Percentiles rank a stretch among this genome's conserved stretches.
These are phyloP conservation scores for Odobenus rosmarus DNA, from an alignment of 2,113 vertebrate genomes.

Conservation along the genomic window DNA sequence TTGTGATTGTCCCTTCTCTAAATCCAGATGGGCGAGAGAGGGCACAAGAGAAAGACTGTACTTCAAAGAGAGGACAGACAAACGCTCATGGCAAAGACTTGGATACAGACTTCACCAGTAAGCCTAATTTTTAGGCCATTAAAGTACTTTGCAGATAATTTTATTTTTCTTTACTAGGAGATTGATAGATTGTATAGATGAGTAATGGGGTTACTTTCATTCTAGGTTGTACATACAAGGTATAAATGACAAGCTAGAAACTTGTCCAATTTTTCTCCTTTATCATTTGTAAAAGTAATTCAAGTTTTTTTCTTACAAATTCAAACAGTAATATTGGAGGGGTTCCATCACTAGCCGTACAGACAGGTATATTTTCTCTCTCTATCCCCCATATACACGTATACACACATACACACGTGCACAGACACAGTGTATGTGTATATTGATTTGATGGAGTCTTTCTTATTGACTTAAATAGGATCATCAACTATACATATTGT, in stretches of 20 bases:
- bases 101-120: conserved; percentile 96
- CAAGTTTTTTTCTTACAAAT: conserved; percentile 17
- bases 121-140: conserved; percentile 58
- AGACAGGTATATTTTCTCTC: not conserved
- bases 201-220: not conserved
- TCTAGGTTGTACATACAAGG: not conserved
- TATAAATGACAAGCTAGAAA: conserved; percentile 48
- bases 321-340: not conserved
- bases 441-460: conserved; percentile 15
- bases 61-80: conserved; percentile 87
- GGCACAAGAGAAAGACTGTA: conserved; percentile 93
- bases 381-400: not conserved
- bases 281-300: conserved; percentile 54
- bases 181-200: conserved; percentile 28
- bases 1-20: conserved; percentile 95
- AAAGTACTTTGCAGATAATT: not conserved
- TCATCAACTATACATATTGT: not conserved
- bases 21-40: conserved; percentile 96
- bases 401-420: not conserved
- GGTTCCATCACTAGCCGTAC: not conserved
- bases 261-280: conserved; percentile 19
- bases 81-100: conserved; percentile 93
- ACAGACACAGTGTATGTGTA: fast-evolving
- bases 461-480: conserved; percentile 36
- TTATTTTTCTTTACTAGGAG: conserved; percentile 29